Conservation (phyloP, 2,888 invertebrate species). For the Spodoptera exigua region DNA sequence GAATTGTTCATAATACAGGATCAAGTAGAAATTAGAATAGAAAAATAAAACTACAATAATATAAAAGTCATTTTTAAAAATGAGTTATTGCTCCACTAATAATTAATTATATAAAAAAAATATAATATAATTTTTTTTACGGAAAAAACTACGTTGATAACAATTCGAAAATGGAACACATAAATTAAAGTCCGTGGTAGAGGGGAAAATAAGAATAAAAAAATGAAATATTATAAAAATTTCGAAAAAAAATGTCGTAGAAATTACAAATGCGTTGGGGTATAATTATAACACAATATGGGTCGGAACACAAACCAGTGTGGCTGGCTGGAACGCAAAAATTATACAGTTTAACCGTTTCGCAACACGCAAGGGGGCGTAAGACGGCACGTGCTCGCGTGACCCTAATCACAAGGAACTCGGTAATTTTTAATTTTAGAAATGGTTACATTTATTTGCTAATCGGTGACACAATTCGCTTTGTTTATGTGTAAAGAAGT, state of each 20-base stretch:
- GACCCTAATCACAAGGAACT: slow-evolving; percentile 64
- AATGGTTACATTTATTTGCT: slow-evolving; percentile 57
- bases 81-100: too few species aligned
- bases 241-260: slow-evolving; percentile 38
- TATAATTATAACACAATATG: slow-evolving; percentile 58
- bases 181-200: slow-evolving; percentile 26
- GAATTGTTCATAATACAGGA: too few species aligned
- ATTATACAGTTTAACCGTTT: slow-evolving; percentile 67
- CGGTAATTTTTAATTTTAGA: slow-evolving; percentile 66
- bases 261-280: slow-evolving; percentile 53
- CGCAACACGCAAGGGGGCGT: slow-evolving; percentile 69
- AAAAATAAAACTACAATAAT: too few species aligned
- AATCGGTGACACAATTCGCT: slow-evolving; percentile 36
- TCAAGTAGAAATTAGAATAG: too few species aligned
- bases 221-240: slow-evolving; percentile 36
- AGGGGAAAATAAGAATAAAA: slow-evolving; percentile 6
- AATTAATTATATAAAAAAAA: too few species aligned
- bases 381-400: slow-evolving; percentile 60
- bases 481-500: slow-evolving; percentile 13
- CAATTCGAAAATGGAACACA: neutral
- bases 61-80: too few species aligned
- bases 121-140: too few species aligned
- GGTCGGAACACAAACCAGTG: slow-evolving; percentile 55
- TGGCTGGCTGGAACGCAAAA: slow-evolving; percentile 66
- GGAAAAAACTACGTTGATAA: too few species aligned